Percentiles rank a stretch among this genome's conserved stretches.
Conservation (phyloP, 2,113 vertebrate species). For the Bubo bubo region DNA sequence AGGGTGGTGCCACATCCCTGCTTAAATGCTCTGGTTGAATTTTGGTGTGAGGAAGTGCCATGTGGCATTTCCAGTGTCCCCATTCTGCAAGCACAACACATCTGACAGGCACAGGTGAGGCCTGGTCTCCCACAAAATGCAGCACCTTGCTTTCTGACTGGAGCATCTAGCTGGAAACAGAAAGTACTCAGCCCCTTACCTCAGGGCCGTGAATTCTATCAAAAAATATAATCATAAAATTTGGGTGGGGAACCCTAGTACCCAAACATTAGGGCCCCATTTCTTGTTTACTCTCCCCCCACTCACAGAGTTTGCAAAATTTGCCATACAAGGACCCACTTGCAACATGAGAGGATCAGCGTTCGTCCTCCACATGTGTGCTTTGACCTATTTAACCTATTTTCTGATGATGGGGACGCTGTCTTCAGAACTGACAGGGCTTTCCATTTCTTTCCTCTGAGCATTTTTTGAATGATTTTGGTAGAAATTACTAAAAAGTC, state of each 20-base stretch:
- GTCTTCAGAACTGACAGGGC: neutral
- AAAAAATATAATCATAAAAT: neutral
- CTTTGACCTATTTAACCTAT: neutral
- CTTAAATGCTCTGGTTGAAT: neutral
- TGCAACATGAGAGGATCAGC: neutral
- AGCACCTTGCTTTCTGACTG: neutral
- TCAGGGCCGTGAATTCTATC: neutral
- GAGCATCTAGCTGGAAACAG: neutral
- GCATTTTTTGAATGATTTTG: neutral
- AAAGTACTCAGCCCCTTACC: neutral
- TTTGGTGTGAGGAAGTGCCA: neutral
- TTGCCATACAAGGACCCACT: neutral
- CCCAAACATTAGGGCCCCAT: rapidly evolving
- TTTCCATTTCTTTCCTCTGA: neutral
- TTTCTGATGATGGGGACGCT: neutral
- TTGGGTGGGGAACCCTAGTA: neutral
- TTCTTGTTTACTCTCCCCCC: neutral
- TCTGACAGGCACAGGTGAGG: rapidly evolving
- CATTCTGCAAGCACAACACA: neutral
- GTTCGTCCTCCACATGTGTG: neutral
- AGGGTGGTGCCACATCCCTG: rapidly evolving
- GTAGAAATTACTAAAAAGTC: neutral
- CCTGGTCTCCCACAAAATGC: rapidly evolving
- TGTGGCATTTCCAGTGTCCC: neutral
- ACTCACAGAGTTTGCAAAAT: neutral